Base-by-base conservation (phyloP, 2,888 invertebrate species). In the Drosophila demipolita region DNA sequence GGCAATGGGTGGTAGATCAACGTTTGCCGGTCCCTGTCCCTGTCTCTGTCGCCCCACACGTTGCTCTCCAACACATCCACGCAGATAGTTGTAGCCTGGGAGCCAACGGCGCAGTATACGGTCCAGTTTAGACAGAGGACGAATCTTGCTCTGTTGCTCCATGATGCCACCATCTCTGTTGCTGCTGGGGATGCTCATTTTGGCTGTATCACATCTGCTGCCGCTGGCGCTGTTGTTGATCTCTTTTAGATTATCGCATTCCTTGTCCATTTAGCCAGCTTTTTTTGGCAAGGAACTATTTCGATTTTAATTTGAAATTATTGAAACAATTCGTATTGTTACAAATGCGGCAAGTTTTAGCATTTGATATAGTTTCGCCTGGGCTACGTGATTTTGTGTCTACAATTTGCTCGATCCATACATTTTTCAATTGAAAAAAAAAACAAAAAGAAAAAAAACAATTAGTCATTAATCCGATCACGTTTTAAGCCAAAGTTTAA, bases 71-170 rank as follows among this genome's bases (percentile, higher is more conserved):
- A 12, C 54, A 53, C 54, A 42, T 12, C 63, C 52, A 17, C 84
- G 82, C 8, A 86, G 23, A 50, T 62, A 83, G 29, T 50, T 80
- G 38, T 86, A 84, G 3, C 84, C 84, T 0, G 84, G 84, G 3
- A 84, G 70, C 77, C 82, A 81, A 42, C 82, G 86, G n/a, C 84
- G 83, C 17, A 83, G 69, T 33, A 79, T 52, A 0, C 80, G 85
- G 60, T 84, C 83, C 38, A 85, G 9, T 1, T 75, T 66, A 17
- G 67, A 54, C 65, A 76, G 29, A 4, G 69, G 61, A 5, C 82
- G 70, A 49, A 36, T 11, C 50, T 61, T 66, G 38, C 11, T 58
- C 54, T 20, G 62, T 53, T 67, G 60, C 11, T 53, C 73, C 55
- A 29, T 42, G 20, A 26, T 12, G 36, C 32, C 52, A 54, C 12